Evolutionary conservation across 2,888 invertebrate genomes (phyloP).

Genomic region (Palloptera scutellata): DNA sequence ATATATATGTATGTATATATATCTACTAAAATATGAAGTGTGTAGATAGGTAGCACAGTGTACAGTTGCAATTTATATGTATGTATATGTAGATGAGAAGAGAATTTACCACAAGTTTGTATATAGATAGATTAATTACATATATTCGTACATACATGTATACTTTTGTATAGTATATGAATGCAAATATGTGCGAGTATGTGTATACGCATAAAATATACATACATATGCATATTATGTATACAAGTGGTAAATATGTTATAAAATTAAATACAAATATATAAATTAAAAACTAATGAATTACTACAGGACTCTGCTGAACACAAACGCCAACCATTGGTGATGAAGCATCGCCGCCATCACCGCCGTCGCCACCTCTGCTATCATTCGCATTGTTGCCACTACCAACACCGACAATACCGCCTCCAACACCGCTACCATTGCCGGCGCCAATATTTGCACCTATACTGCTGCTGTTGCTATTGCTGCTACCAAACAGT

Average conservation of each 20-base stretch:
- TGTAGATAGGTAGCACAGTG: no score
- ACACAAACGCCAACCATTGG: constrained; percentile 90
- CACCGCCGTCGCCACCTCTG: constrained; percentile 39
- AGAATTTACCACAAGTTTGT: constrained; percentile 37
- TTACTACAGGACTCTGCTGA: constrained; percentile 92
- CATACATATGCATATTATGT: background rate
- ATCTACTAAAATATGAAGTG: no score
- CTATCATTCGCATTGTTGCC: constrained; percentile 34
- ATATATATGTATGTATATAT: no score
- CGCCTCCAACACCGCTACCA: constrained; percentile 6
- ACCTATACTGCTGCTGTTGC: constrained; percentile 17
- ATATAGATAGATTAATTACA: constrained; percentile 28
- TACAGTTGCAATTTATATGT: no score
- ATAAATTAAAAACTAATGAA: constrained; percentile 67
- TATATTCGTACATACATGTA: constrained; percentile 29
- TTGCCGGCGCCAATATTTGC: constrained; percentile 8
- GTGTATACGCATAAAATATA: constrained; percentile 36
- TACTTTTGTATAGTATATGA: constrained; percentile 26
- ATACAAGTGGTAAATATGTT: background rate
- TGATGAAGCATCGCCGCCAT: constrained; percentile 69
- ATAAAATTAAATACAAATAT: background rate
- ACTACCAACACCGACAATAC: constrained; percentile 14
- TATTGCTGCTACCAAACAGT: constrained; percentile 22
- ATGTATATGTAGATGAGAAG: background rate
- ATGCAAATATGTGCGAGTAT: constrained; percentile 12